Conservation (phyloP, 30 jellyfish, hydroid and myxozoan species). For the Rhopilema esculentum region DNA sequence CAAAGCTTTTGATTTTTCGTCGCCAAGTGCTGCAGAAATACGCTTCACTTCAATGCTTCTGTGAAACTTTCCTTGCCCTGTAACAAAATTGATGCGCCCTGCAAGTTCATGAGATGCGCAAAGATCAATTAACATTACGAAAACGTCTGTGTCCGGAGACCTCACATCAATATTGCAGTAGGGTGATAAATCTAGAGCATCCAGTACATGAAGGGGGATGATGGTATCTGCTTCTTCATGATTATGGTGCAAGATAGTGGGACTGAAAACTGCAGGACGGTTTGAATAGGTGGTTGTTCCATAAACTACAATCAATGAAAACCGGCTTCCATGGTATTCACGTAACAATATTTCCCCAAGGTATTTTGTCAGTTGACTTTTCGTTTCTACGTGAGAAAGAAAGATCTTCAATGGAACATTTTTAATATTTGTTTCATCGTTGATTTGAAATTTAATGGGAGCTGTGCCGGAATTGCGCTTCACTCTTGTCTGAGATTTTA, state of each 20-base stretch:
- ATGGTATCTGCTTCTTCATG: too few relatives aligned
- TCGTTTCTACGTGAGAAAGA: constrained; percentile 30
- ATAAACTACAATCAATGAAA: constrained; percentile 12
- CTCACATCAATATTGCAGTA: too few relatives aligned
- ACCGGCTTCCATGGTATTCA: neutral
- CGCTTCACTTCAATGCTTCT: neutral
- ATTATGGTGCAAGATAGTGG: too few relatives aligned
- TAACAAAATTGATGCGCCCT: too few relatives aligned
- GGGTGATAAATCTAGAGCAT: too few relatives aligned
- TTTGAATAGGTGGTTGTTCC: constrained; percentile 23
- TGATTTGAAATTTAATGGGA: neutral
- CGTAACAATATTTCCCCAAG: constrained; percentile 21
- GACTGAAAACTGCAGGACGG: constrained; percentile 28
- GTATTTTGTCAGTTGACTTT: constrained; percentile 21
- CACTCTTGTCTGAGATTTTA: constrained; percentile 35
- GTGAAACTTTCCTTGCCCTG: too few relatives aligned
- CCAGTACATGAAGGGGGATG: too few relatives aligned
- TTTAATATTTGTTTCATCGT: neutral
- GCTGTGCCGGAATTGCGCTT: constrained; percentile 8
- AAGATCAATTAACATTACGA: too few relatives aligned
- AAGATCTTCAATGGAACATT: neutral
- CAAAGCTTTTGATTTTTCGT: constrained; percentile 27
- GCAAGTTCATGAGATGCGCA: too few relatives aligned
- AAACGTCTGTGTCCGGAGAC: too few relatives aligned
- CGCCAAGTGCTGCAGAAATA: neutral